Percentiles rank a stretch among this genome's conserved stretches.
These are phyloP conservation scores for Tokudaia tokunoshimensis DNA, from an alignment of 2,797 vertebrate species.

Conservation along the genomic window DNA sequence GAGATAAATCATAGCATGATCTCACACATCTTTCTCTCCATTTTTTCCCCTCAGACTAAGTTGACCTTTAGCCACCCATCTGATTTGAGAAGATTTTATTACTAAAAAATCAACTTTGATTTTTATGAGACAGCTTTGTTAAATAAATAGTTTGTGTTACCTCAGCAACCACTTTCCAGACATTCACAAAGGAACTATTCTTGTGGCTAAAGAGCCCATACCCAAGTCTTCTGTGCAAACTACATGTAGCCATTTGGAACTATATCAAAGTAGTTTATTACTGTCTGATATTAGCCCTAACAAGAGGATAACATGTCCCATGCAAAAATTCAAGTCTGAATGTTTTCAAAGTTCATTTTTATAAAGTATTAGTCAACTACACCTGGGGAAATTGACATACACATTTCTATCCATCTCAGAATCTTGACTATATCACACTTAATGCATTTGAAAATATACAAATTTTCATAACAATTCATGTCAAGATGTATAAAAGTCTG, in stretches of 20 bases:
- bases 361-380: neutral
- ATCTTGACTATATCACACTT: neutral
- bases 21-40: neutral
- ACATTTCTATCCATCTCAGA: neutral
- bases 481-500: neutral
- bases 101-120: slow-evolving; percentile 8
- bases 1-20: neutral
- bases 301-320: neutral
- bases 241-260: neutral
- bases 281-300: neutral
- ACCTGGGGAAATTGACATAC: neutral
- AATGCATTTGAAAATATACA: neutral
- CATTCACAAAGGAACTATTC: neutral
- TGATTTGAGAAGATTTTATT: neutral
- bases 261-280: neutral
- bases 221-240: neutral
- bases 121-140: neutral
- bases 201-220: neutral
- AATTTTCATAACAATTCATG: neutral
- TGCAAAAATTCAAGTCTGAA: neutral
- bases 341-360: slow-evolving; percentile 29
- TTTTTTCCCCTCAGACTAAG: slow-evolving; percentile 9
- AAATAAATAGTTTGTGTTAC: neutral
- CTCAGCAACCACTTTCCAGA: neutral
- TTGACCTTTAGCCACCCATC: neutral